Conservation (phyloP, 2,113 vertebrate species). For the Sorex araneus region DNA sequence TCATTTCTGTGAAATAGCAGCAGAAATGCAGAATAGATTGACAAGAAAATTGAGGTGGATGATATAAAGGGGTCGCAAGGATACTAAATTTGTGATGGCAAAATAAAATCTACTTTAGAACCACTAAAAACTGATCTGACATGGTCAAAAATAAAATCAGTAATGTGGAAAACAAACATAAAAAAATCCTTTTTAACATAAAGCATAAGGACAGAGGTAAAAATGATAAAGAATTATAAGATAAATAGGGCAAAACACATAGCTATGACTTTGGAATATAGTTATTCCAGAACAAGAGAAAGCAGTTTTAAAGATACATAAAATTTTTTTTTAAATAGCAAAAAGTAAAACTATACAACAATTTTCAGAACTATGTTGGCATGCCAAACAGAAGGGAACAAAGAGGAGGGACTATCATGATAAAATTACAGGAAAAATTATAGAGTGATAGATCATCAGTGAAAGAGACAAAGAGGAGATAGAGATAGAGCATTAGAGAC, state of each 20-base stretch:
- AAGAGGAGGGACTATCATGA: background rate
- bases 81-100: background rate
- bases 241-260: background rate
- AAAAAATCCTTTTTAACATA: constrained; percentile 20
- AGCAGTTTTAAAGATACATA: background rate
- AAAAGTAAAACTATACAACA: constrained; percentile 41
- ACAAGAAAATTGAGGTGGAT: background rate
- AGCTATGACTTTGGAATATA: background rate
- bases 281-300: background rate
- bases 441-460: background rate
- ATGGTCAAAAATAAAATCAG: constrained; percentile 53
- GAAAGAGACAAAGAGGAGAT: background rate
- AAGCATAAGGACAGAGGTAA: constrained; percentile 6
- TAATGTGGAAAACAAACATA: background rate
- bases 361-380: background rate
- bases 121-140: background rate
- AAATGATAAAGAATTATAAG: background rate
- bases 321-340: too few species aligned
- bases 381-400: background rate
- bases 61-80: background rate
- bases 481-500: background rate
- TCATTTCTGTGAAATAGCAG: background rate
- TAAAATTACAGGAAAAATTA: background rate
- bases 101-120: constrained; percentile 46
- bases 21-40: constrained; percentile 9